Base-by-base conservation (phyloP, 1,140 invertebrate genomes). In the Spodoptera frugiperda region DNA sequence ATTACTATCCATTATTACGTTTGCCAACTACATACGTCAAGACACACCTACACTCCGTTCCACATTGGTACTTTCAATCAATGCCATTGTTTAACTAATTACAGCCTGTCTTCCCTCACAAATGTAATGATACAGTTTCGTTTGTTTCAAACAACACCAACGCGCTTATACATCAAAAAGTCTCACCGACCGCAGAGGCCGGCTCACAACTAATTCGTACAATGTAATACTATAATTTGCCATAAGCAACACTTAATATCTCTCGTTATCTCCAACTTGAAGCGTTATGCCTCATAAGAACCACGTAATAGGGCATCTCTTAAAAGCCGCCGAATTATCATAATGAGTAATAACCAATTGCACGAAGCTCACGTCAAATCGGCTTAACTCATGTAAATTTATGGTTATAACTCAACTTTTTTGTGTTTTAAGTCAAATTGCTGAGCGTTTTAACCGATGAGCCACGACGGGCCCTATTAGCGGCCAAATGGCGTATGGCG, bases 331-430 rank as follows among this genome's bases (percentile, higher is more conserved):
- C 76, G 82, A 82, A 88, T 87, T 87, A 88, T 79, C 82, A 87
- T 91, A 89, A 93, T 91, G 83, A 93, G 89, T 79, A 87, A 86
- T 87, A 86, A 87, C 84, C 86, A 88, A 91, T 91, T 89, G 87
- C 89, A 90, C 87, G 89, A 92, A 89, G 88, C 87, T 87, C 88
- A 89, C 84, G 85, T 87, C 85, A 87, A 82, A 84, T 85, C 85
- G 76, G 81, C 74, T 89, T 87, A 85, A 85, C 80, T 85, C 83
- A 82, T 87, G 81, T 86, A 79, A 85, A 86, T 84, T 88, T 88
- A 87, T 78, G 82, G 82, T 74, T 79, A 79, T 63, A 80, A 59
- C 70, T 86, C 85, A 80, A 61, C 39, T 81, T 78, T 82, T 87
- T 77, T 51, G 63, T 77, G 77, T 91, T 92, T 83, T 87, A 80